These are phyloP conservation scores for Esox lucius DNA, from an alignment of 2,797 vertebrate species.

Conservation along the genomic window DNA sequence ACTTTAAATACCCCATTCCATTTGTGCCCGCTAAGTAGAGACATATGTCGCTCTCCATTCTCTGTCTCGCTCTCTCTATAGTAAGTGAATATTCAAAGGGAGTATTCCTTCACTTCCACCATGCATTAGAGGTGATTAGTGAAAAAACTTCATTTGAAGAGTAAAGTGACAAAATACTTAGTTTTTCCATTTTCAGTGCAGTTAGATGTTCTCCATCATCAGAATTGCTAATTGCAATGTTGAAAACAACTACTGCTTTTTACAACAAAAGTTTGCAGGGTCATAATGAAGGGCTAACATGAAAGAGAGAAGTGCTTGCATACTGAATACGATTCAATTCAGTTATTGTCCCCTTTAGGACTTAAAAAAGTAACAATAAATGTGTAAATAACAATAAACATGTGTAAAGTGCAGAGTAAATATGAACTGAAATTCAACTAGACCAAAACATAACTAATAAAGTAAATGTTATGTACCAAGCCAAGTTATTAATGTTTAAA, in stretches of 20 bases:
- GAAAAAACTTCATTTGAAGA: slow-evolving; percentile 72
- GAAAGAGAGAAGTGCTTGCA: slow-evolving; percentile 42
- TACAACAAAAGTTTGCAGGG: slow-evolving; percentile 20
- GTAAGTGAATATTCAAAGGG: slow-evolving; percentile 84
- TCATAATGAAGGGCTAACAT: slow-evolving; percentile 42
- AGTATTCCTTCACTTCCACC: slow-evolving; percentile 75
- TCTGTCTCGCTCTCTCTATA: slow-evolving; percentile 55
- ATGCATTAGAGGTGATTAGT: slow-evolving; percentile 73
- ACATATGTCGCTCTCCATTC: slow-evolving; percentile 38
- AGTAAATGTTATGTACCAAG: not conserved
- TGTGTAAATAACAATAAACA: not conserved
- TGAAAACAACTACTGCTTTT: slow-evolving; percentile 16
- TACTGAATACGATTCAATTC: slow-evolving; percentile 40
- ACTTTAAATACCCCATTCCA: slow-evolving; percentile 80
- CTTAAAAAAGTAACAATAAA: not conserved
- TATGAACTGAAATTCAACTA: not conserved
- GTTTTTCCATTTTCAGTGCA: slow-evolving; percentile 68
- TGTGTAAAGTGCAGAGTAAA: not conserved
- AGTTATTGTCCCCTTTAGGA: slow-evolving; percentile 17
- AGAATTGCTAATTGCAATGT: slow-evolving; percentile 62
- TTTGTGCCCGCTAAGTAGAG: slow-evolving; percentile 68
- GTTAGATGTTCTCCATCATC: slow-evolving; percentile 67
- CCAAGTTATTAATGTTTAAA: not conserved
- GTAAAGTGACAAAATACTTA: slow-evolving; percentile 69
- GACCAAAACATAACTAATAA: not conserved